Conservation (phyloP, 2,888 invertebrate genomes). For the Lasioglossum calceatum region DNA sequence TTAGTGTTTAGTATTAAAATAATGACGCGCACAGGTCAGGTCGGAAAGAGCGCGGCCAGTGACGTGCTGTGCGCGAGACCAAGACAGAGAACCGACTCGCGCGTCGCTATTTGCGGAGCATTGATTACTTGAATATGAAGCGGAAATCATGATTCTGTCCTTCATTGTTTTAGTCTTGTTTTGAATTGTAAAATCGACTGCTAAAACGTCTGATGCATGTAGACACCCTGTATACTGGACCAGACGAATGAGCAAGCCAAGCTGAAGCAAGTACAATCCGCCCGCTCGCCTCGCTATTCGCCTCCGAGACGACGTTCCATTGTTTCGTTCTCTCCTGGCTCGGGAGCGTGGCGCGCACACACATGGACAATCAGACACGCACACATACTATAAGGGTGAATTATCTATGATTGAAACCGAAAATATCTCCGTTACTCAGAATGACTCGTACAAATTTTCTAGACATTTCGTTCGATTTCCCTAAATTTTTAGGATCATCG, state of each 20-base stretch:
- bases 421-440: not conserved
- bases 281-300: slow-evolving; percentile 53
- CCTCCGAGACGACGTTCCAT: slow-evolving; percentile 60
- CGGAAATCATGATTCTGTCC: not conserved
- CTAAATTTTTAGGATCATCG: not conserved
- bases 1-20: not conserved
- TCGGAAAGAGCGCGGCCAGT: not conserved
- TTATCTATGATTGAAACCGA: not conserved
- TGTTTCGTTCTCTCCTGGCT: slow-evolving; percentile 64
- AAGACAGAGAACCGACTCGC: not conserved
- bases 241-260: slow-evolving; percentile 42
- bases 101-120: not conserved
- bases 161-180: not conserved
- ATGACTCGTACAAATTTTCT: not conserved
- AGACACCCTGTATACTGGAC: slow-evolving; percentile 12
- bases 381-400: not conserved
- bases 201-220: not conserved
- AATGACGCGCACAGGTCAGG: not conserved
- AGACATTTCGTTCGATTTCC: not conserved
- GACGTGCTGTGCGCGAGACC: not conserved
- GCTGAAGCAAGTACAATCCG: slow-evolving; percentile 33
- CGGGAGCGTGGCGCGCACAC: slow-evolving; percentile 51
- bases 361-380: not conserved
- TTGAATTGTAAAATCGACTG: not conserved
- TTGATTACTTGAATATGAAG: not conserved